Evolutionary conservation across 2,113 vertebrate genomes (phyloP).

Genomic region (Rhadina sibilatrix): DNA sequence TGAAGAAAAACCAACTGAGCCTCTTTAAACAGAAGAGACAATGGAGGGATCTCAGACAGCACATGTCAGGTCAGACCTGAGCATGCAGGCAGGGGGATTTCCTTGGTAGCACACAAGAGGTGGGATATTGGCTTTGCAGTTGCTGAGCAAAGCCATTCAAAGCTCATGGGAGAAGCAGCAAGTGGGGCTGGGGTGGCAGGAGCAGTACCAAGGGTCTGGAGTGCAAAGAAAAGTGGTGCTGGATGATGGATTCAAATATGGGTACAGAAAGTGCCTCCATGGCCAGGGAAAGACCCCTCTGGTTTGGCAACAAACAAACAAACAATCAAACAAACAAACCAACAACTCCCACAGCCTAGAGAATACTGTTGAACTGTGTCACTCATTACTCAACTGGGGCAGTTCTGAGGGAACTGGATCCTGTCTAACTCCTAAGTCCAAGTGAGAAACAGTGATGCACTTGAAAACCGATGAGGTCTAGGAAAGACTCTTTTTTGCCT

Average conservation of each 20-base stretch:
- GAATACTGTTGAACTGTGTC: background rate
- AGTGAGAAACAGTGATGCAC: background rate
- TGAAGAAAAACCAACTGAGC: background rate
- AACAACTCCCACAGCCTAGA: background rate
- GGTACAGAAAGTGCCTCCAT: background rate
- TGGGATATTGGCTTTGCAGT: background rate
- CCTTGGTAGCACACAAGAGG: background rate
- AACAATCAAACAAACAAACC: background rate
- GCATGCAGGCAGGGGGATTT: background rate
- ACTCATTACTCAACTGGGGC: background rate
- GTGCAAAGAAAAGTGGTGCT: background rate
- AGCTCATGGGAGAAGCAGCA: background rate
- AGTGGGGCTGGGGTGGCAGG: rapidly evolving
- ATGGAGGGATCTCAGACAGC: conserved; percentile 12
- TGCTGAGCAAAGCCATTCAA: background rate
- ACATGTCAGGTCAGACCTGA: conserved; percentile 14
- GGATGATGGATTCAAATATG: background rate
- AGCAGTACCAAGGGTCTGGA: background rate
- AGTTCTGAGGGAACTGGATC: background rate
- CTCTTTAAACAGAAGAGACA: conserved; percentile 7
- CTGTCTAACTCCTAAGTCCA: background rate
- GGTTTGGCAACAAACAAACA: background rate
- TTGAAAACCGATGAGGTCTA: background rate
- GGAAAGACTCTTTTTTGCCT: background rate
- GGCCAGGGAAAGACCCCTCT: background rate